These are phyloP conservation scores for Coturnix japonica DNA, from an alignment of 2,113 vertebrate species.

Conservation along the genomic window DNA sequence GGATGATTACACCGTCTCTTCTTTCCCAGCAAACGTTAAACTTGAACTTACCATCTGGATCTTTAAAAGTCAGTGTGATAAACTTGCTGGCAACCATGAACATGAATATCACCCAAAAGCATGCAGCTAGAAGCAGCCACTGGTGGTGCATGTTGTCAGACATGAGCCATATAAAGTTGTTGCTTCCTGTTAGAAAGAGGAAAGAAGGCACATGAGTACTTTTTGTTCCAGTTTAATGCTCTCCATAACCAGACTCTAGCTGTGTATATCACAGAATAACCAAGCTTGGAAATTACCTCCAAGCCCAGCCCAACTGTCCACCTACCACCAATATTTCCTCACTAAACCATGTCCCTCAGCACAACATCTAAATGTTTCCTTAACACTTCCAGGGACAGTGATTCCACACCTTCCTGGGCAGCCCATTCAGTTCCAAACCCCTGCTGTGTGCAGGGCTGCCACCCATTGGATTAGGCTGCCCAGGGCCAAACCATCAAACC, in stretches of 20 bases:
- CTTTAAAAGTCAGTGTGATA: slow-evolving; percentile 88
- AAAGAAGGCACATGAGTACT: slow-evolving; percentile 10
- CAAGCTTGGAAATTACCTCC: too few relatives aligned
- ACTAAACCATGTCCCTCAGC: too few relatives aligned
- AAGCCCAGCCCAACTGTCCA: too few relatives aligned
- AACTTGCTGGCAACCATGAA: slow-evolving; percentile 96
- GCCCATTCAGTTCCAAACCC: too few relatives aligned
- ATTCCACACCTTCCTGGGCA: too few relatives aligned
- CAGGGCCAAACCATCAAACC: background rate
- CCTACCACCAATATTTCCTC: too few relatives aligned
- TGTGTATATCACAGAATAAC: background rate
- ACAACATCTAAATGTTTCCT: too few relatives aligned
- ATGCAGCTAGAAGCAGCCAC: slow-evolving; percentile 94
- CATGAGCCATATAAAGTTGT: slow-evolving; percentile 69
- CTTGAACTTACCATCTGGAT: slow-evolving; percentile 83
- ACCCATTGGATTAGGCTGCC: background rate
- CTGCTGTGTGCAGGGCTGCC: too few relatives aligned
- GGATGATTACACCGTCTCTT: background rate
- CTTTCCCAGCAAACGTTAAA: background rate
- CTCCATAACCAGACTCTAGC: background rate
- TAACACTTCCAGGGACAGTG: too few relatives aligned
- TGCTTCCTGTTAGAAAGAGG: slow-evolving; percentile 67
- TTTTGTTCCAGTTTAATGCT: background rate
- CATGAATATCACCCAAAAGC: slow-evolving; percentile 97
- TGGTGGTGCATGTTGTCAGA: slow-evolving; percentile 92